Base-by-base conservation (phyloP, 2,113 vertebrate species). In the Chunga burmeisteri region DNA sequence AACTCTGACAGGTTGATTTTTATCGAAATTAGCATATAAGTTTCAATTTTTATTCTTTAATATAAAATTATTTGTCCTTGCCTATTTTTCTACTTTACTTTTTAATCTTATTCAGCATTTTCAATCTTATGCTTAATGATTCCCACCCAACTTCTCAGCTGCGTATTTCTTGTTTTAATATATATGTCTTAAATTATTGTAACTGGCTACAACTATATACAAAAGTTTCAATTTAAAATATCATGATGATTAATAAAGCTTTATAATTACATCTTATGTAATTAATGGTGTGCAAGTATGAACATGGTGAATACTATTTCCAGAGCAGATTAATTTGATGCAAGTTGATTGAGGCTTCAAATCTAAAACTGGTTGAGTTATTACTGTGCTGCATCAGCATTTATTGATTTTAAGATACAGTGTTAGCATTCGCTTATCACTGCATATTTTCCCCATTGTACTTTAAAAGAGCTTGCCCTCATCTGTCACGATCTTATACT, bases 381-480 rank as follows among this genome's bases (percentile, higher is more conserved):
- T 89, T 96, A 72, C 82, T 61, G 73, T 47, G n/a, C 88, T 96
- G 84, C 71, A 94, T 77, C 74, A 94, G 67, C 82, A 96, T 85
- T 93, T 72, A 90, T 93, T 93, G 88, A 92, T 79, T 96, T 94
- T 91, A 91, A 93, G 79, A 94, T 75, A 86, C 52, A 88, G 79
- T 85, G 83, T 93, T 92, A 97, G n/a, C 50, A 92, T 86, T 96
- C 80, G 96, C 95, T 97, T 86, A 94, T 90, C 86, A 86, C 90
- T 93, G 87, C 30, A 62, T 96, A 67, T 97, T 97, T 96, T 95
- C 75, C 53, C 53, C 85, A 81, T 79, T 92, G 55, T 89, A 86
- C 63, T 52, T 62, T 94, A 83, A 91, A 70, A 81, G 80, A 93
- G 74, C 53, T 93, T 94, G 86, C 93, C 87, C 78, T 92, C 85